These are phyloP conservation scores for Drosophila melanica DNA, from an alignment of 1,140 invertebrate genomes.

Conservation along the genomic window DNA sequence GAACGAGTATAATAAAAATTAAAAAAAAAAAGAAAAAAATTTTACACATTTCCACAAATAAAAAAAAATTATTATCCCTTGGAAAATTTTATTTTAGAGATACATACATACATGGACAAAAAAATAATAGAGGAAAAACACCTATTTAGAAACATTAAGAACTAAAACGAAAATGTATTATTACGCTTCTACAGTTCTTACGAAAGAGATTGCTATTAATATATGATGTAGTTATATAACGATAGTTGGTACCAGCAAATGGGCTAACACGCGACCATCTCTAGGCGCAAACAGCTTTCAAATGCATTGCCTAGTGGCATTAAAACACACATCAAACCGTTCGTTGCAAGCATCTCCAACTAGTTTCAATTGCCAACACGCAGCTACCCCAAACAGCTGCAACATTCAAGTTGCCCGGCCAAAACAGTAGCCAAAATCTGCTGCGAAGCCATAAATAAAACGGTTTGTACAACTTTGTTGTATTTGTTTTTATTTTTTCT, in stretches of 20 bases:
- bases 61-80: too few species aligned
- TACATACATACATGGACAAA: too few species aligned
- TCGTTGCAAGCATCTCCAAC: conserved; percentile 31
- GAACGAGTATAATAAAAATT: too few species aligned
- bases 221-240: too few species aligned
- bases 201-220: too few species aligned
- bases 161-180: too few species aligned
- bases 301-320: conserved; percentile 38
- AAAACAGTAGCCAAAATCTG: conserved; percentile 52
- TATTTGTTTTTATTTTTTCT: conserved; percentile 5
- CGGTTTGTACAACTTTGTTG: conserved; percentile 40
- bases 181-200: too few species aligned
- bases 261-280: conserved; percentile 5
- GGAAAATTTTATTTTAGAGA: too few species aligned
- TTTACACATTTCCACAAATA: too few species aligned
- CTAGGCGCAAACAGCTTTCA: conserved; percentile 16
- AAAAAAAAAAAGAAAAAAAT: too few species aligned
- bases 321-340: conserved; percentile 37
- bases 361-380: conserved; percentile 41
- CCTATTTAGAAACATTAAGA: too few species aligned
- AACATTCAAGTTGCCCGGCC: conserved; percentile 42
- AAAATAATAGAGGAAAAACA: too few species aligned
- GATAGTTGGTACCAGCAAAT: neutral
- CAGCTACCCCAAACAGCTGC: conserved; percentile 34
- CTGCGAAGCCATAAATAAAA: conserved; percentile 55